Percentiles rank a stretch among this genome's conserved stretches.
phyloP scores from a whole-genome alignment of 2,888 invertebrate species.

The Caenorhabditis sp. region DNA sequence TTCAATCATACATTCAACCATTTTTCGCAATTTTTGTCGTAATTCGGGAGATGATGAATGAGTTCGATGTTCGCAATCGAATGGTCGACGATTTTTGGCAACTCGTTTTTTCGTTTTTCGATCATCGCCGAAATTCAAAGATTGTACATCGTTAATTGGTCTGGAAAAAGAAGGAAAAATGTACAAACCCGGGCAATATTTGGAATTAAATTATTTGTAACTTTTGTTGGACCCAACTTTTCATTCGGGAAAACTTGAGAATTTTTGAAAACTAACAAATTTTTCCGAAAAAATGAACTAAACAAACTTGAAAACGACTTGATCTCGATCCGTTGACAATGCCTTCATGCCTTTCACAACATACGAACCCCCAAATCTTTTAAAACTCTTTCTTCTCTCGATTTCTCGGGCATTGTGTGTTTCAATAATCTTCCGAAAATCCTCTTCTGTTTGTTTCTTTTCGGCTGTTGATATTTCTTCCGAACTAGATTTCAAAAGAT shows the following conservation, averaged over 20 bases:
- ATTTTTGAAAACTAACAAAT: too few relatives aligned
- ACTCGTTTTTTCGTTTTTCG: slow-evolving; percentile 70
- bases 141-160: slow-evolving; percentile 43
- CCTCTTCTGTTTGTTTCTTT: slow-evolving; percentile 47
- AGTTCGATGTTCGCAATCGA: slow-evolving; percentile 76
- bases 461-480: slow-evolving; percentile 39
- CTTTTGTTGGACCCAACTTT: too few relatives aligned
- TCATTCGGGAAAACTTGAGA: too few relatives aligned
- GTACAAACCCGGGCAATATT: too few relatives aligned
- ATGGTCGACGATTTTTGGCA: slow-evolving; percentile 36
- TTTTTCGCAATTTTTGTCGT: slow-evolving; percentile 87
- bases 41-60: slow-evolving; percentile 88
- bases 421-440: slow-evolving; percentile 38
- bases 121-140: slow-evolving; percentile 49
- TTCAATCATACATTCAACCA: slow-evolving; percentile 89
- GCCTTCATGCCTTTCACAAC: slow-evolving; percentile 91
- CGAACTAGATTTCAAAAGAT: slow-evolving; percentile 14
- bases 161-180: too few relatives aligned
- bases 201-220: too few relatives aligned
- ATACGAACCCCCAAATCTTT: slow-evolving; percentile 89
- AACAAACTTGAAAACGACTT: slow-evolving; percentile 55
- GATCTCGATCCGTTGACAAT: slow-evolving; percentile 81
- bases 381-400: slow-evolving; percentile 9
- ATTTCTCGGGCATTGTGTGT: slow-evolving; percentile 30
- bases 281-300: background rate